Percentiles rank a stretch among this genome's conserved stretches.
These are phyloP conservation scores for Melanotaenia trifasciata DNA, from an alignment of 2,797 vertebrate species.

Conservation along the genomic window DNA sequence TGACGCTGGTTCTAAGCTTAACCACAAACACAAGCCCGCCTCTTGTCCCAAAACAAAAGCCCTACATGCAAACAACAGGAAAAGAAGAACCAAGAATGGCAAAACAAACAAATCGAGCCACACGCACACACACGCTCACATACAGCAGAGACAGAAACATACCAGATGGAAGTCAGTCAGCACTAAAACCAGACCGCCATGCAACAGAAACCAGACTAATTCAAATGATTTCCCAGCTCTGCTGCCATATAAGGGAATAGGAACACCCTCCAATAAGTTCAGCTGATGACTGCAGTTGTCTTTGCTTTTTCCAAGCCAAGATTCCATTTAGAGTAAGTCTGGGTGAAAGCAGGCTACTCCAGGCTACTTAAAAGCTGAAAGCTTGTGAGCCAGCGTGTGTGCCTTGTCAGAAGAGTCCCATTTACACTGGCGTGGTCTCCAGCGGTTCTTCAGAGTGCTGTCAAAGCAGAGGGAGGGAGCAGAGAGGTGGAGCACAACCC, in stretches of 20 bases:
- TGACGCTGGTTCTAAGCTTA: constrained; percentile 56
- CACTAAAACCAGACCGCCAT: constrained; percentile 77
- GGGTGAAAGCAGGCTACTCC: constrained; percentile 55
- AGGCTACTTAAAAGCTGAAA: constrained; percentile 56
- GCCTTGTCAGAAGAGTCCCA: constrained; percentile 61
- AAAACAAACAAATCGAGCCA: constrained; percentile 71
- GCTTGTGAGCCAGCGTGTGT: constrained; percentile 46
- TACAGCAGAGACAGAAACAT: constrained; percentile 56
- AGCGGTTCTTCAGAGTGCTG: constrained; percentile 56
- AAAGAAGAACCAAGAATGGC: constrained; percentile 61
- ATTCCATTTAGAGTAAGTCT: constrained; percentile 62
- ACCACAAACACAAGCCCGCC: constrained; percentile 72
- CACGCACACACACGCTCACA: constrained; percentile 48
- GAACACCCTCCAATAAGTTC: constrained; percentile 75
- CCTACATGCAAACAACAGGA: constrained; percentile 72
- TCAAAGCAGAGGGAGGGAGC: constrained; percentile 69
- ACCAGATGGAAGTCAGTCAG: constrained; percentile 74
- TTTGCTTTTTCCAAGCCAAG: constrained; percentile 59
- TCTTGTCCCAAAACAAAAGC: constrained; percentile 69
- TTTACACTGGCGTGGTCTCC: constrained; percentile 55
- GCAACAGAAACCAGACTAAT: constrained; percentile 82
- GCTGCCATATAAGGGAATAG: constrained; percentile 84
- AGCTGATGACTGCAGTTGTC: constrained; percentile 80
- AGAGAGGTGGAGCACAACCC: constrained; percentile 69
- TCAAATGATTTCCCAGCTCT: constrained; percentile 84